Base-by-base conservation (phyloP, 2,113 vertebrate genomes). In the Lophochroa leadbeateri region DNA sequence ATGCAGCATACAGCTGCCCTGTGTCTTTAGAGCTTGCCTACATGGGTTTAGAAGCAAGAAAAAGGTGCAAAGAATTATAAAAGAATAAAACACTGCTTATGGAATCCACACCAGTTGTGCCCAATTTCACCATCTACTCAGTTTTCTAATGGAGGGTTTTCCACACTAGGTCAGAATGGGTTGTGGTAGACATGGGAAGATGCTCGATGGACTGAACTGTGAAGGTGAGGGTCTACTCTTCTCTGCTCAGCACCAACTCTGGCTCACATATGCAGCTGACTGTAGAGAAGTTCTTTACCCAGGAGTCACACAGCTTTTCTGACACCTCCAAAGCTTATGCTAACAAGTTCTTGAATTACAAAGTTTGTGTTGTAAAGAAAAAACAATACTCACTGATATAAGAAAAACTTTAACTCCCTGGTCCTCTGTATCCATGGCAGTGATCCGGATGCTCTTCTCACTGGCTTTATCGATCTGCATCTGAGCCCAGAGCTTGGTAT, bases 381-480 rank as follows among this genome's bases (percentile, higher is more conserved):
- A 37, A 11, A 0, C 8, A 79, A 18, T 58, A 96, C 98, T 91
- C 98, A 99, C 99, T 96, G 99, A 99, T 98, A 99, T 99, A 94
- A 99, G 98, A 95, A 99, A 99, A 91, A 99, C 99, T 98, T 99
- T 99, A 84, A 99, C 99, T 7, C 99, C 99, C 97, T 99, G 99
- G 98, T 99, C 99, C 97, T 99, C 99, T 6, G 99, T 99, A 96
- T 99, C 99, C 98, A 99, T 99, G 95, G 99, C 99, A 0, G 99
- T 99, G 98, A 99, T 98, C 43, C 99, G 98, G 95, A 99, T 98
- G 57, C 99, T 99, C 96, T 99, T 99, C 97, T 99, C 99, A 7
- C 99, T 99, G 97, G 99, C 99, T 98, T 99, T 99, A 96, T 99
- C 99, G 3, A 99, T 99, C 97, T 99, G 99, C 99, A 99, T 99